A percentile compares a stretch with the other conserved stretches of the same genome.
Evolutionary conservation across 2,888 invertebrate genomes (phyloP).

Genomic region (Latheticus oryzae): DNA sequence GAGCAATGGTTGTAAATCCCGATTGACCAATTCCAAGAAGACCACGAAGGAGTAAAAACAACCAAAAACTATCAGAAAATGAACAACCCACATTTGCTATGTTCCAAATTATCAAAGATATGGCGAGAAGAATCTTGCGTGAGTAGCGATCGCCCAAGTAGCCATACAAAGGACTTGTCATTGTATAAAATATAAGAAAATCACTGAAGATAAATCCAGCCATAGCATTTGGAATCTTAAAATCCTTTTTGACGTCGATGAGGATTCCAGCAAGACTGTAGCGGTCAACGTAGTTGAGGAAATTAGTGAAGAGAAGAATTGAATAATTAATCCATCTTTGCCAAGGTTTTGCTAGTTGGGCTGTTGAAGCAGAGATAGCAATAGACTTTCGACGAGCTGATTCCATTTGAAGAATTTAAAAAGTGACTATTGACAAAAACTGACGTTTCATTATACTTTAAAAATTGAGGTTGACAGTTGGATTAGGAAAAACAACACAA

Average conservation of each 20-base stretch:
- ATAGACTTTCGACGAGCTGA: too few species aligned
- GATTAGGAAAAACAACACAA: too few species aligned
- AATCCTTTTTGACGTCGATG: background rate
- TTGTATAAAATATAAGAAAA: background rate
- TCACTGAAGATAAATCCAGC: background rate
- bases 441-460: too few species aligned
- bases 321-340: background rate
- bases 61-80: background rate
- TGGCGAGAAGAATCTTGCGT: constrained; percentile 3
- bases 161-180: constrained; percentile 3
- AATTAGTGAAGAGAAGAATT: background rate
- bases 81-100: background rate
- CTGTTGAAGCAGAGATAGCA: too few species aligned
- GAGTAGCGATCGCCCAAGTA: constrained; percentile 6
- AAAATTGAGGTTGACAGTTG: too few species aligned
- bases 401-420: too few species aligned
- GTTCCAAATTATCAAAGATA: constrained; percentile 5
- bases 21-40: constrained; percentile 3
- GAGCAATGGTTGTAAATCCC: background rate
- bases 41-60: background rate
- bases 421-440: too few species aligned
- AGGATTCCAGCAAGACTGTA: constrained; percentile 3
- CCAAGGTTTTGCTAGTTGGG: too few species aligned
- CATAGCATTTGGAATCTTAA: constrained; percentile 2
- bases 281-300: constrained; percentile 2